Conservation (phyloP, 2,113 vertebrate species). For the Pteruthius melanotis region DNA sequence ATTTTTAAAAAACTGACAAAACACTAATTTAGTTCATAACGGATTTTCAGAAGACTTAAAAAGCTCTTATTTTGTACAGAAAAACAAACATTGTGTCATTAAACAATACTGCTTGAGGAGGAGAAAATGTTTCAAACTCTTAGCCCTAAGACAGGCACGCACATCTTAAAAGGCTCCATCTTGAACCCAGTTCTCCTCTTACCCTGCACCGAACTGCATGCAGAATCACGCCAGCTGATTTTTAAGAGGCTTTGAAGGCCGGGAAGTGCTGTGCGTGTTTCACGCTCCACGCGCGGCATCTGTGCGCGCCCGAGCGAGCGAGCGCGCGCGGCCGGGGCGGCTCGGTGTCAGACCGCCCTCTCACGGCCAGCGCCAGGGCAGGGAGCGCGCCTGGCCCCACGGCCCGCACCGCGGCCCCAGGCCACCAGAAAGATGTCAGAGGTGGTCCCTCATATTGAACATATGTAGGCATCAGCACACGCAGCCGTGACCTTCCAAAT, state of each 20-base stretch:
- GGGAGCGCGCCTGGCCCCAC: too few species aligned
- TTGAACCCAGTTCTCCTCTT: neutral
- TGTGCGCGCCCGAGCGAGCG: fast-evolving
- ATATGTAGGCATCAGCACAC: neutral
- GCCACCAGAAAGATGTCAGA: neutral
- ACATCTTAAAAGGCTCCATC: neutral
- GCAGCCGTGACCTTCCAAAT: neutral
- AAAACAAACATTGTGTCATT: neutral
- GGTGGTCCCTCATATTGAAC: fast-evolving
- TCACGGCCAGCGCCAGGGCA: neutral
- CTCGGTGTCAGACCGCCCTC: conserved; percentile 45
- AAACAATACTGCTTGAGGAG: neutral
- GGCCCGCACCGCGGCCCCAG: too few species aligned
- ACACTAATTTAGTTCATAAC: neutral
- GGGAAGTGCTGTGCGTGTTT: neutral
- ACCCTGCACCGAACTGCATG: neutral
- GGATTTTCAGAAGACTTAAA: neutral
- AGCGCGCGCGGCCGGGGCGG: neutral
- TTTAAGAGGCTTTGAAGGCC: neutral
- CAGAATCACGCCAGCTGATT: neutral
- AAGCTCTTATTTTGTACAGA: neutral
- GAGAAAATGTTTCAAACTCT: neutral
- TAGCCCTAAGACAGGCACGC: neutral
- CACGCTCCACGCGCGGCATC: neutral
- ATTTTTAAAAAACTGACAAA: neutral